phyloP scores from a whole-genome alignment of 37 sponge, comb jelly and placozoan genomes.

The Lycopodina hypogea region DNA sequence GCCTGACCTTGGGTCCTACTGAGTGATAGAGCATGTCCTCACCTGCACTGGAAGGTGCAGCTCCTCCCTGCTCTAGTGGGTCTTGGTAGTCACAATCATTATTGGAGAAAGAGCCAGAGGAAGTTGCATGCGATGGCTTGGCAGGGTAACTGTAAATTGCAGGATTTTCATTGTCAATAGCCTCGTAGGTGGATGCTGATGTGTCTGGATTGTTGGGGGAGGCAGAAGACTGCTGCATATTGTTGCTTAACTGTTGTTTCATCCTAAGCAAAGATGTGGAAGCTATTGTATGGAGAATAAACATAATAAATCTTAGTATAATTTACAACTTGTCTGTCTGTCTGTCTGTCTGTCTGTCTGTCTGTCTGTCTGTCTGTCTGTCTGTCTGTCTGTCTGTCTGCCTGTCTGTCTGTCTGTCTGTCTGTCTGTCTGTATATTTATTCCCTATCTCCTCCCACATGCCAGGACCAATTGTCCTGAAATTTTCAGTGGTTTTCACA shows the following conservation, averaged over 20 bases:
- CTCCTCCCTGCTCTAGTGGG: not conserved
- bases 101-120: no score
- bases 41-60: no score
- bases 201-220: not conserved
- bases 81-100: not conserved
- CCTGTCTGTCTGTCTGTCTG: no score
- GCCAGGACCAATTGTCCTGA: no score
- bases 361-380: not conserved
- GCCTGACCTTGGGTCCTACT: not conserved
- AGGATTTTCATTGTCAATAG: not conserved
- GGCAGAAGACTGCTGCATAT: not conserved
- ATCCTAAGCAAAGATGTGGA: no score
- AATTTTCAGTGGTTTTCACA: not conserved
- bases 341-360: not conserved
- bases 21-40: not conserved
- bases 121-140: not conserved
- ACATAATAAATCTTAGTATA: no score
- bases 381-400: no score
- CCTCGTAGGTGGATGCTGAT: not conserved
- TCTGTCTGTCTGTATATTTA: no score
- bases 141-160: conserved; percentile 2
- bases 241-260: no score
- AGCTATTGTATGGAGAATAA: no score
- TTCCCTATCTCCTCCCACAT: no score
- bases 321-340: not conserved